phyloP scores from a whole-genome alignment of 2,113 vertebrate species.

The Stictonetta naevosa region DNA sequence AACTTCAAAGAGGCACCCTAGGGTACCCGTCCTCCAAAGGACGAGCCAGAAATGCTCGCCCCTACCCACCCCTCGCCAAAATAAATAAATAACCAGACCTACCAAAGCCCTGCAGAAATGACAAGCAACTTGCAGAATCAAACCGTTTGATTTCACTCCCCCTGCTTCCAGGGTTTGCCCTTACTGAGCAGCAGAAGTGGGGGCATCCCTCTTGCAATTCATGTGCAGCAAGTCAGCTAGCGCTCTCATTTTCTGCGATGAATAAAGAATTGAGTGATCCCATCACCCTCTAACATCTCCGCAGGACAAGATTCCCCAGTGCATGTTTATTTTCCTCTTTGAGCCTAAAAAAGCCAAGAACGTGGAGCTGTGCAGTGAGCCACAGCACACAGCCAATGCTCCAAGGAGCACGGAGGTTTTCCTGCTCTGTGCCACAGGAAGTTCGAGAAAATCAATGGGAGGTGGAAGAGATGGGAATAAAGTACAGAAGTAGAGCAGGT shows the following conservation, averaged over 20 bases:
- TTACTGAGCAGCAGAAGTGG: neutral
- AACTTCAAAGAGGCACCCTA: conserved; percentile 36
- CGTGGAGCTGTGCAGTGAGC: neutral
- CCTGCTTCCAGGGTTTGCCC: neutral
- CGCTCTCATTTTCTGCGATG: neutral
- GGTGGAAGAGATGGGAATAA: neutral
- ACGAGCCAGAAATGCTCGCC: neutral
- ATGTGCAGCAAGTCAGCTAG: neutral
- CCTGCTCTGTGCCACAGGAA: conserved; percentile 40
- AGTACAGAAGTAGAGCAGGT: conserved; percentile 29
- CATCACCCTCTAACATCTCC: neutral
- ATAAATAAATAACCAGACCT: neutral
- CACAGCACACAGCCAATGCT: neutral
- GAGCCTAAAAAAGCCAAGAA: neutral
- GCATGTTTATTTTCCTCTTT: conserved; percentile 24
- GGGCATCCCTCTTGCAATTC: neutral
- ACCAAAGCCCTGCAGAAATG: neutral
- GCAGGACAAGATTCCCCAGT: neutral
- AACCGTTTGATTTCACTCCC: neutral
- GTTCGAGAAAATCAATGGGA: conserved; percentile 2
- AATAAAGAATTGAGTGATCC: neutral
- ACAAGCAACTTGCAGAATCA: neutral
- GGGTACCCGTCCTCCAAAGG: neutral
- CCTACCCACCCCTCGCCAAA: neutral
- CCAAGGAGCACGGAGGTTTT: neutral